Evolutionary conservation across 2,888 invertebrate species (phyloP), one percentile per base, ranked within the genome.

Genomic region (Catotricha subobsoleta): DNA sequence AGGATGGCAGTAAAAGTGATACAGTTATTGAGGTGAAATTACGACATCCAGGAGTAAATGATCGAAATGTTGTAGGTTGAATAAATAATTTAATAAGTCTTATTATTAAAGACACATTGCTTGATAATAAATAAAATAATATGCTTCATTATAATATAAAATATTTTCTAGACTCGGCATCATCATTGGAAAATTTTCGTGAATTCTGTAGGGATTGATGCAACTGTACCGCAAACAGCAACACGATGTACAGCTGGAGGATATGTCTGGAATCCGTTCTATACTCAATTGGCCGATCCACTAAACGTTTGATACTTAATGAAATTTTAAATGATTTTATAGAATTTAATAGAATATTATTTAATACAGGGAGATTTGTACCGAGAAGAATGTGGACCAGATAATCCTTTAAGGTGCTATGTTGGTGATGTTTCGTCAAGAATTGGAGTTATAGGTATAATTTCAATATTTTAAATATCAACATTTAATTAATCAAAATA

Each of bases 141-240:
- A 33, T 41, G 34, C 41, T 20, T 34, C 43, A 39, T 23, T 21
- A 5, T 28, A 19, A 37, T 41, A 48, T 30, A 3, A 31, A 31
- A 46, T 47, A 44, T 46, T 47, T 58, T 62, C 20, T 55, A 86
- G 79, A 87, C 90, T 0, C 67, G 67, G 51, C 70, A 82, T 54
- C 91, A 91, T 62, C 76, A 81, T 51, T 91, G 90, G 90, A 80
- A 83, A 40, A 79, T 91, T 50, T 91, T 74, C 58, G 90, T 91
- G 28, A 91, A 90, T 65, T 80, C 86, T 0, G 83, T 91, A 34
- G 88, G 87, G 1, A 87, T 88, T 41, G 91, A 91, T 65, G 90
- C 90, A 1, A 72, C 82, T 0, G 88, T 90, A 6, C 71, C 77
- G 57, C 76, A 80, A 28, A 74, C 79, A 44, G 66, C 66, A 48